Evolutionary conservation across 2,888 invertebrate species (phyloP).

Genomic region (Drosophila nr. medialis): DNA sequence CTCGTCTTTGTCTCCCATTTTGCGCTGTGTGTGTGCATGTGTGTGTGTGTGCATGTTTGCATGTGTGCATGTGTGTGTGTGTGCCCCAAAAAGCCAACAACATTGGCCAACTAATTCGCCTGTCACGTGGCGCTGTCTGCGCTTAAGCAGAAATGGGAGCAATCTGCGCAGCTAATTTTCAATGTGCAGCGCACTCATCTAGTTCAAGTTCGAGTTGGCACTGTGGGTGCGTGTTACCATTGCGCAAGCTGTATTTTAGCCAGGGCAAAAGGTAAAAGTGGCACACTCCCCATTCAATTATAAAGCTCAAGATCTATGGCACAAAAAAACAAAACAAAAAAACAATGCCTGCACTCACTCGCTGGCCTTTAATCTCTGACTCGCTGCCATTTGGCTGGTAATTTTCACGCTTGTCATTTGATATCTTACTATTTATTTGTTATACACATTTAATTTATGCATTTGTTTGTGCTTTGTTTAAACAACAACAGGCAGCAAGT

Average conservation of each 20-base stretch:
- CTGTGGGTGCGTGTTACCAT: constrained; percentile 23
- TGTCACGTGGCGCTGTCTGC: constrained; percentile 70
- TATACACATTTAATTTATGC: constrained; percentile 62
- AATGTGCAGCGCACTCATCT: constrained; percentile 63
- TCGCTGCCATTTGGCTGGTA: constrained; percentile 36
- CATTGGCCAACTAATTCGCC: constrained; percentile 67
- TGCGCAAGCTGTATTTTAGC: constrained; percentile 7
- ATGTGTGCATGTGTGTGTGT: constrained; percentile 31
- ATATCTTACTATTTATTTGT: constrained; percentile 57
- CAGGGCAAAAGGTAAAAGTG: constrained; percentile 63
- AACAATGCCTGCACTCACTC: constrained; percentile 11
- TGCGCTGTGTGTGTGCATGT: constrained; percentile 30
- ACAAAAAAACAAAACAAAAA: neutral
- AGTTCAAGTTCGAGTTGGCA: constrained; percentile 74
- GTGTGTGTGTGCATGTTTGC: constrained; percentile 30
- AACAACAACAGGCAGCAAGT: constrained; percentile 40
- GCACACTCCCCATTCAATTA: constrained; percentile 17
- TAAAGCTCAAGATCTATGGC: constrained; percentile 15
- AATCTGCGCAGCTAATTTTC: constrained; percentile 67
- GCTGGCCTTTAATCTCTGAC: constrained; percentile 66
- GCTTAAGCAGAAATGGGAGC: constrained; percentile 65
- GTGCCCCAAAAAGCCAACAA: constrained; percentile 62
- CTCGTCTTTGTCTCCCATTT: constrained; percentile 39
- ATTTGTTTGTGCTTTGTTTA: constrained; percentile 55
- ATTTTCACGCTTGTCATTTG: constrained; percentile 74